A percentile compares a stretch with the other conserved stretches of the same genome.
These are phyloP conservation scores for Stercorarius parasiticus DNA, from an alignment of 2,113 vertebrate species.

Conservation along the genomic window DNA sequence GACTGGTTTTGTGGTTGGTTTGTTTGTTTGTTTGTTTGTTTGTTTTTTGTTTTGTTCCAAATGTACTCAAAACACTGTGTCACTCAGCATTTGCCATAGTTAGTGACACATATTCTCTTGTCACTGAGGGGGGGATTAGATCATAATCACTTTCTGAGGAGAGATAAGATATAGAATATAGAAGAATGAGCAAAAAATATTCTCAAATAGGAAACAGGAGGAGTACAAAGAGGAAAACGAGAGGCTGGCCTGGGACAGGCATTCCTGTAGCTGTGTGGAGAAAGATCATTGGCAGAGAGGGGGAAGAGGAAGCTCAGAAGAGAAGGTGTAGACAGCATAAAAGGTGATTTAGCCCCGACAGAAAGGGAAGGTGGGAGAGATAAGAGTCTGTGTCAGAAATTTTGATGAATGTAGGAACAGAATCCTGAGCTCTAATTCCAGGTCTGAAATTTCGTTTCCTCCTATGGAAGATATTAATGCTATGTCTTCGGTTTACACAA, in stretches of 20 bases:
- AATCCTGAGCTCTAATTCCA: background rate
- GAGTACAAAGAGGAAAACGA: background rate
- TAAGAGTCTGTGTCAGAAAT: background rate
- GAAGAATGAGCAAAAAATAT: background rate
- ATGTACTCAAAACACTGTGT: background rate
- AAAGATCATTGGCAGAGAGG: background rate
- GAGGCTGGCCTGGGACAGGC: background rate
- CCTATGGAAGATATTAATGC: background rate
- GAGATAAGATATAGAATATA: background rate
- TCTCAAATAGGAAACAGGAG: background rate
- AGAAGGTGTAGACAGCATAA: background rate
- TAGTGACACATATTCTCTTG: background rate
- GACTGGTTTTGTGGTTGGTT: background rate
- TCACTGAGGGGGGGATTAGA: background rate
- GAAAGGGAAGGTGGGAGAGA: background rate
- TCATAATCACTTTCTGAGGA: background rate
- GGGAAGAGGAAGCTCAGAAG: background rate
- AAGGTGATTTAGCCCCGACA: background rate
- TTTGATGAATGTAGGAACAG: background rate
- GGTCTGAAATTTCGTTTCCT: background rate
- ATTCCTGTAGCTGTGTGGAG: background rate
- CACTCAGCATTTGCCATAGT: background rate
- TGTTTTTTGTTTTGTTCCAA: background rate
- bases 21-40: accelerated
- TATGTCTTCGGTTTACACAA: background rate